These are phyloP conservation scores for Marasmarcha lunaedactyla DNA, from an alignment of 2,888 invertebrate genomes.

Conservation along the genomic window DNA sequence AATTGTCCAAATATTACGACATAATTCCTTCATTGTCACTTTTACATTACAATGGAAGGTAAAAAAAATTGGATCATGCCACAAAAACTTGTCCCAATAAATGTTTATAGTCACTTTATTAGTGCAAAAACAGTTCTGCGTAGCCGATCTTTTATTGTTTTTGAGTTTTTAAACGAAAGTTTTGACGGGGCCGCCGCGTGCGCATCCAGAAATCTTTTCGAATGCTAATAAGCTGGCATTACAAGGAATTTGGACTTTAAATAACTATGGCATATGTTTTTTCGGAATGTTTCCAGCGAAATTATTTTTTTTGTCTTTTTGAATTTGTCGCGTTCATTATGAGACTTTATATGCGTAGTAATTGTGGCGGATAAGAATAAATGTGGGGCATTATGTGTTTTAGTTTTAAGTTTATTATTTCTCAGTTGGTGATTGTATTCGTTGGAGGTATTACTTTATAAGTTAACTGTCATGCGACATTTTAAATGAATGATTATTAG, in stretches of 20 bases:
- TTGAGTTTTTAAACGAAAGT: conserved; percentile 49
- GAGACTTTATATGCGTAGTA: neutral
- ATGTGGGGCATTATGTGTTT: neutral
- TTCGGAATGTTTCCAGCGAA: conserved; percentile 35
- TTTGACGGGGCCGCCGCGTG: conserved; percentile 44
- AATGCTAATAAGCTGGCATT: conserved; percentile 48
- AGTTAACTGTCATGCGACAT: no score
- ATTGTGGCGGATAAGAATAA: neutral
- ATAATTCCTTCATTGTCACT: conserved; percentile 35
- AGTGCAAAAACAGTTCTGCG: conserved; percentile 52
- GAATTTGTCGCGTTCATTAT: neutral
- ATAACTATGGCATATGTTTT: conserved; percentile 27
- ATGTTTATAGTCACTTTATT: conserved; percentile 46
- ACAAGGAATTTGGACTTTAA: conserved; percentile 45
- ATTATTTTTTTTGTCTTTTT: conserved; percentile 22
- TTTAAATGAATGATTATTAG: no score
- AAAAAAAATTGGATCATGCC: conserved; percentile 36
- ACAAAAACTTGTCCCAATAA: conserved; percentile 27
- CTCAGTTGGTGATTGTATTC: neutral
- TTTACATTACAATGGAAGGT: neutral
- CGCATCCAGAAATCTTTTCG: conserved; percentile 41
- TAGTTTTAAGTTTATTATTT: no score
- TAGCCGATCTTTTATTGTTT: conserved; percentile 34
- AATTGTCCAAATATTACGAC: conserved; percentile 49
- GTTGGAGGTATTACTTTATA: no score